Conservation (phyloP, 2,113 vertebrate genomes). For the Sigmodon hispidus region DNA sequence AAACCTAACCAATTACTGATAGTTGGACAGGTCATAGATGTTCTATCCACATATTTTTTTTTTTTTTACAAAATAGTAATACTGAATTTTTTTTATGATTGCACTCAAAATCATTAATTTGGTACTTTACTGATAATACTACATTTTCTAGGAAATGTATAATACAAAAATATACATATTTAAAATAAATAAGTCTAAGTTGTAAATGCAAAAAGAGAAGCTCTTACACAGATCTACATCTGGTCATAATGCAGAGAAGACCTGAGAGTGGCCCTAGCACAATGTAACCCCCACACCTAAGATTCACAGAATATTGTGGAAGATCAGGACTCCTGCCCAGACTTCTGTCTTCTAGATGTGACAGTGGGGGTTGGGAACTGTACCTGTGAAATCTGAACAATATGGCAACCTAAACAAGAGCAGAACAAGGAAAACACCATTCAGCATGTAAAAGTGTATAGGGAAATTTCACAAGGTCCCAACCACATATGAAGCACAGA, state of each 20-base stretch:
- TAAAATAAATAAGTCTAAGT: too few relatives aligned
- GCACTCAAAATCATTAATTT: too few relatives aligned
- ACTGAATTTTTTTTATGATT: too few relatives aligned
- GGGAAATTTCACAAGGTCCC: not conserved
- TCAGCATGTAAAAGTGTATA: not conserved
- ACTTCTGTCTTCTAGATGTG: not conserved
- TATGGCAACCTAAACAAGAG: not conserved
- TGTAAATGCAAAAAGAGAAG: too few relatives aligned
- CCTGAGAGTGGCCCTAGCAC: not conserved
- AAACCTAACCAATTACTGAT: not conserved
- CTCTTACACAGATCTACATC: not conserved
- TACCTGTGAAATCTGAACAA: not conserved
- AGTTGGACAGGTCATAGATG: not conserved
- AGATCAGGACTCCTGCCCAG: not conserved
- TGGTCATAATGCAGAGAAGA: not conserved
- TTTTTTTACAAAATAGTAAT: too few relatives aligned
- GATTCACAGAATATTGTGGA: not conserved
- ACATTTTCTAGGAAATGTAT: too few relatives aligned
- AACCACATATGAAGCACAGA: not conserved
- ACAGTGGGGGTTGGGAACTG: not conserved
- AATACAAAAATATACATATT: too few relatives aligned
- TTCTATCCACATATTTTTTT: too few relatives aligned
- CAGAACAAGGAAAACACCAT: not conserved
- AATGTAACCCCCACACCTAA: not conserved
- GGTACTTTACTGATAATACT: too few relatives aligned